Percentiles rank a stretch among this genome's conserved stretches.
Evolutionary conservation across 2,113 vertebrate genomes (phyloP).

Genomic region (Sinocyclocheilus maitianheensis): DNA sequence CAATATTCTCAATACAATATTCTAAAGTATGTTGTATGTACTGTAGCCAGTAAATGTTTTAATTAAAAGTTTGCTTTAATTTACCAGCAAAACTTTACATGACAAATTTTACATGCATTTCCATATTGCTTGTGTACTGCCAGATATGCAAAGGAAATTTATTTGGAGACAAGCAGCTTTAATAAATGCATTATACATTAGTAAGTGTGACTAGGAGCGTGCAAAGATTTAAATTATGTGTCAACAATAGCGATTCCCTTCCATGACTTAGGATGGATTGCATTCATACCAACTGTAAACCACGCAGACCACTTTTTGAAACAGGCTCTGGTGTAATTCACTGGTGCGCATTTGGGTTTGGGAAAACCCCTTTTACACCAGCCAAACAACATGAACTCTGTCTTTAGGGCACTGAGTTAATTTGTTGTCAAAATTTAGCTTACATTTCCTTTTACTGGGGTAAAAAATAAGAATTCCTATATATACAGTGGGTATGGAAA

Average conservation of each 20-base stretch:
- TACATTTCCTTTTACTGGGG: background rate
- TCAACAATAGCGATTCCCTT: background rate
- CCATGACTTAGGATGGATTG: background rate
- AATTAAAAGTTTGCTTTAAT: background rate
- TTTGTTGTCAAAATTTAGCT: background rate
- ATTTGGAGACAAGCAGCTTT: background rate
- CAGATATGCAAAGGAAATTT: background rate
- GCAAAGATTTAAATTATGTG: background rate
- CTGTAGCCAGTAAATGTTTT: background rate
- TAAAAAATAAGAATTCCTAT: background rate
- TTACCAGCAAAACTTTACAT: background rate
- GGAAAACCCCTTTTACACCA: background rate
- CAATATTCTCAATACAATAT: background rate
- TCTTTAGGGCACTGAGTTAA: no score
- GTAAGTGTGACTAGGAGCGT: background rate
- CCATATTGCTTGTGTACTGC: background rate
- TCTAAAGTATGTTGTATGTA: background rate
- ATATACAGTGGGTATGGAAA: no score
- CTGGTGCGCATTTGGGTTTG: background rate
- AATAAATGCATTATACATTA: background rate
- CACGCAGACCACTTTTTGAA: background rate
- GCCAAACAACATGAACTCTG: background rate
- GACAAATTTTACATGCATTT: background rate
- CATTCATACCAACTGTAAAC: background rate
- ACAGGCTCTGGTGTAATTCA: background rate